Percentiles rank a stretch among this genome's conserved stretches.
These are phyloP conservation scores for Cydia pomonella DNA, from an alignment of 1,140 invertebrate genomes.

Conservation along the genomic window DNA sequence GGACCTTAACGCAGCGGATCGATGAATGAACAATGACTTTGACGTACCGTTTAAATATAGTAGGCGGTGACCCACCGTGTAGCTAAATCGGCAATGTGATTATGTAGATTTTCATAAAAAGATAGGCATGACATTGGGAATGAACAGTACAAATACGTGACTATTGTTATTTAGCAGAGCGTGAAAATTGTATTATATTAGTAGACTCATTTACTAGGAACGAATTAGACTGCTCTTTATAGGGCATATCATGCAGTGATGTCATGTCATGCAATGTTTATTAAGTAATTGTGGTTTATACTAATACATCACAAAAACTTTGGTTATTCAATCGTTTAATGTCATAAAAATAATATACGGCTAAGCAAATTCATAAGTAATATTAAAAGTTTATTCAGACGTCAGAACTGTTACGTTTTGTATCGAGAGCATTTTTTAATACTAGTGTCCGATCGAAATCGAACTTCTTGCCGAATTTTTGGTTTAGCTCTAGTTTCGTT, in stretches of 20 bases:
- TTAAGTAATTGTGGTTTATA: slow-evolving; percentile 5
- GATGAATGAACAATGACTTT: slow-evolving; percentile 3
- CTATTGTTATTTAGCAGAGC: background rate
- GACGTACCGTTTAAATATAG: slow-evolving; percentile 1
- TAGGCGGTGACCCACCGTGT: slow-evolving; percentile 3
- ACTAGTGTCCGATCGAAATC: no score
- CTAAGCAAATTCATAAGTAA: no score
- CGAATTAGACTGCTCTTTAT: background rate
- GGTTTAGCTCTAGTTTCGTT: no score
- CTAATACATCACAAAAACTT: background rate
- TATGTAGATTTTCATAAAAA: slow-evolving; percentile 15
- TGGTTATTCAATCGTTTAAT: background rate
- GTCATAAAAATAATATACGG: background rate
- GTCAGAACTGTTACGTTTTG: no score
- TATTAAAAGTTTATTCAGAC: no score
- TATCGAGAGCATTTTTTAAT: no score
- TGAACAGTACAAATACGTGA: background rate
- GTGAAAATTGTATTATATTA: background rate
- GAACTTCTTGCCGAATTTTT: no score
- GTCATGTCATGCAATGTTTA: background rate
- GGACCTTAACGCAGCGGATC: slow-evolving; percentile 20
- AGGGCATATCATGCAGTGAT: background rate
- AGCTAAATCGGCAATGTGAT: background rate
- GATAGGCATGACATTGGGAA: slow-evolving; percentile 18
- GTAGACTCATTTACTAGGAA: background rate